Percentiles rank a stretch among this genome's conserved stretches.
Evolutionary conservation across 2,888 invertebrate species (phyloP).

Genomic region (Strigamia maritima): DNA sequence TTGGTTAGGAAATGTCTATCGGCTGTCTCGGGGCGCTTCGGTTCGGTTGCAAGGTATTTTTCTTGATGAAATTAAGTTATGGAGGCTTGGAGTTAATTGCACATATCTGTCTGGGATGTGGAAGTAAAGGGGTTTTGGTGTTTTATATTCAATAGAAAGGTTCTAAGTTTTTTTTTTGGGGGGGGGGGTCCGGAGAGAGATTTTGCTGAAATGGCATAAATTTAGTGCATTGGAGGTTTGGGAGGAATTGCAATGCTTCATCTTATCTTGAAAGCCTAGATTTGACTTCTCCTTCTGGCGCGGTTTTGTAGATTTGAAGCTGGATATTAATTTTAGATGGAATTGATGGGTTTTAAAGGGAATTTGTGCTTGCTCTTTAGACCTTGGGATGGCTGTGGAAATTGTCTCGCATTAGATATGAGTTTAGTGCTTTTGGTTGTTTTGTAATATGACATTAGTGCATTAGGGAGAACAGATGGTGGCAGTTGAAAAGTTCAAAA

Average conservation of each 20-base stretch:
- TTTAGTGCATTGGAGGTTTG: background rate
- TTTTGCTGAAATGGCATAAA: background rate
- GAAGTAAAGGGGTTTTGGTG: background rate
- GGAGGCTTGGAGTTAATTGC: background rate
- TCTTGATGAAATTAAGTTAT: conserved; percentile 5
- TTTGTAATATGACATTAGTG: background rate
- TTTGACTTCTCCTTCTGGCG: background rate
- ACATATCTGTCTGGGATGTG: background rate
- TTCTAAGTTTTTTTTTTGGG: too few species aligned
- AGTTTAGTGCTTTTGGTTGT: background rate
- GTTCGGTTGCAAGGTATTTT: background rate
- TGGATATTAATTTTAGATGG: background rate
- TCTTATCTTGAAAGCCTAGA: background rate
- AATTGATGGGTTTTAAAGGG: background rate
- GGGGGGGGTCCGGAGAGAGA: background rate
- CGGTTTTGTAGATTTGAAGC: background rate
- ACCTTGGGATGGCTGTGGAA: background rate
- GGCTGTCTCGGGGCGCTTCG: background rate
- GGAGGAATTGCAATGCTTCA: background rate
- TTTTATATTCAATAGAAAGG: background rate
- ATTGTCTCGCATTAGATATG: background rate
- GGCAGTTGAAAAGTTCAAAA: too few species aligned
- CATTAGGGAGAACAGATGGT: background rate
- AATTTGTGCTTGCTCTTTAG: background rate
- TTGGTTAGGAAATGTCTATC: background rate